Base-by-base conservation (phyloP, 2,888 invertebrate genomes). In the Busseola fusca region DNA sequence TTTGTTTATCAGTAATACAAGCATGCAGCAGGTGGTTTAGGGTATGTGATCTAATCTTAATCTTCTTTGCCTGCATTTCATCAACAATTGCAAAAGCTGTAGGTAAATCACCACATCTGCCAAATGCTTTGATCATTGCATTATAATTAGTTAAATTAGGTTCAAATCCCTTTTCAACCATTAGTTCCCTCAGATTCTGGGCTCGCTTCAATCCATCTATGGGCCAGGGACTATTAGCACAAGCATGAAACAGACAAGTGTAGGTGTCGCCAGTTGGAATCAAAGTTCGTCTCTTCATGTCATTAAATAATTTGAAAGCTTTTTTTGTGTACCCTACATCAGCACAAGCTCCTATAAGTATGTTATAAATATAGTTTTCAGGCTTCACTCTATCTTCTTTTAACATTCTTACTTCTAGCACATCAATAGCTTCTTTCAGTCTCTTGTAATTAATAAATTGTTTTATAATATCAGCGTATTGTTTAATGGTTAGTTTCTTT, bases 41-140 rank as follows among this genome's bases (percentile, higher is more conserved):
- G 3, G 98, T 98, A 63, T 97, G 97, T 1, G 96, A 95, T 84
- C 96, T 96, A 34, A 98, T 92, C 72, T 94, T 90, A 25, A 98
- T 92, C 66, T 96, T 93, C 72, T 97, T 97, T 58, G 96, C 94
- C 3, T 96, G 87, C 97, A 99, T 98, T 95, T 98, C 98, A 94
- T 99, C 99, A 3, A 97, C 98, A 71, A 99, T 91, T 88, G 96
- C 90, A 91, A 98, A 99, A 1, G 99, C 98, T 52, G 97, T 97
- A 72, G 96, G 88, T 27, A 98, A 89, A 90, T 98, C 97, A 0
- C 98, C 98, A 92, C 98, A 98, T 74, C 97, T 96, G 0, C 98
- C 98, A 94, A 98, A 99, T 1, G 98, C 98, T 95, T 98, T 99
- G 48, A 99, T 98, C 97, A 99, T 98, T 5, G 98, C 97, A 95